Base-by-base conservation (phyloP, 2,113 vertebrate species). In the Ammodytes dubius region DNA sequence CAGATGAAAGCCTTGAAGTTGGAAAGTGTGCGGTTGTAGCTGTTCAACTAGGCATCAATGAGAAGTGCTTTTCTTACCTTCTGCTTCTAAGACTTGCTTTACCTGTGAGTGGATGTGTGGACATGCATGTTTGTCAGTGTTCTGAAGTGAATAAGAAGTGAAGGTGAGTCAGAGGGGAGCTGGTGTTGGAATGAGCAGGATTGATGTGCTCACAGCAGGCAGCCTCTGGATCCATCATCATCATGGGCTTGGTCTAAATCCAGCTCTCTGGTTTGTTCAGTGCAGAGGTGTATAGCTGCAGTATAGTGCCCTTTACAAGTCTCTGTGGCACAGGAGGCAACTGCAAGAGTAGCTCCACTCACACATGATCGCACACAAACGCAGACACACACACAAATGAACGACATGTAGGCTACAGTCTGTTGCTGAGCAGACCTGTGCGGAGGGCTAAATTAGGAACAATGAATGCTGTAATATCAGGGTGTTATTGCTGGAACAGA, bases 141-240 rank as follows among this genome's bases (percentile, higher is more conserved):
- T 87, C 61, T 90, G 89, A 86, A 49, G 54, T 77, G 83, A 91
- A 92, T 77, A 49, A 61, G 85, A 90, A 61, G 90, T 83, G 88
- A 92, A 87, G 89, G 87, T 80, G 90, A 93, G 91, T 89, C 92
- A 89, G 90, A 77, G 42, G 91, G 87, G 88, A 80, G 90, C 88
- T 61, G 87, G 54, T 83, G 87, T 70, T 67, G 74, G 74, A 91
- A 88, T 80, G 91, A 88, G 86, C 87, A 82, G 82, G 89, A 92
- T 89, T 92, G 90, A 93, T 91, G 91, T 75, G 70, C 73, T 88
- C 91, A 85, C 92, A 90, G 88, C 84, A 60, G 82, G 88, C 80
- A 53, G 57, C 91, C 84, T 74, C 81, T 27, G 67, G 91, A 89
- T 88, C 87, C 91, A 79, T 88, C 87, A 69, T 61, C 35, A 79